Conservation (phyloP, 37 sponge, comb jelly and placozoan species). For the Cliona cf. orientalis region DNA sequence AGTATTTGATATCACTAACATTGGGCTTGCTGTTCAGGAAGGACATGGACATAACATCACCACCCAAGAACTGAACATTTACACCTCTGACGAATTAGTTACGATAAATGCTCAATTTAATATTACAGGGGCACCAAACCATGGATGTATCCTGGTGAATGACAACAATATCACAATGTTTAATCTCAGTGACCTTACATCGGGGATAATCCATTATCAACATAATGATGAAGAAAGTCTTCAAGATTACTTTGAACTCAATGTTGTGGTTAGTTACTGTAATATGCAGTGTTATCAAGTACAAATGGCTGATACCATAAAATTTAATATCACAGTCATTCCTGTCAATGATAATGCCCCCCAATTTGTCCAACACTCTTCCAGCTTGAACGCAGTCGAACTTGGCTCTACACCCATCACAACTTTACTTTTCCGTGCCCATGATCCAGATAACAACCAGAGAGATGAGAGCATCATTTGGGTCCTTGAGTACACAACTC, state of each 20-base stretch:
- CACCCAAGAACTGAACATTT: no score
- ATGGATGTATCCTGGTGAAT: no score
- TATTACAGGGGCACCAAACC: no score
- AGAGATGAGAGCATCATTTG: slow-evolving; percentile 18
- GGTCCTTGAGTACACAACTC: neutral
- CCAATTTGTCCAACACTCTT: neutral
- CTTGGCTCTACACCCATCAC: slow-evolving; percentile 16
- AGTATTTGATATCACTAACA: no score
- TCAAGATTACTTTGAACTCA: slow-evolving; percentile 44
- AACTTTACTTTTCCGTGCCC: neutral
- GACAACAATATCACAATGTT: no score
- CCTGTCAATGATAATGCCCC: slow-evolving; percentile 58
- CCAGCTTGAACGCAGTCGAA: neutral
- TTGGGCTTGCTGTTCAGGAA: no score
- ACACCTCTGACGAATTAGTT: no score
- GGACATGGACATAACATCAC: no score
- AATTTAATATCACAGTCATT: slow-evolving; percentile 35
- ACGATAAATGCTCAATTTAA: no score
- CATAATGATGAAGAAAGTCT: slow-evolving; percentile 21
- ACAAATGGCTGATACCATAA: neutral
- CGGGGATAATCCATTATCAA: no score
- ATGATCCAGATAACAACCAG: slow-evolving; percentile 30
- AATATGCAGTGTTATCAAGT: neutral
- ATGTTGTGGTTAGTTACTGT: no score
- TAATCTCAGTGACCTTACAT: no score